These are phyloP conservation scores for Choloepus didactylus DNA, from an alignment of 2,797 vertebrate genomes.

Conservation along the genomic window DNA sequence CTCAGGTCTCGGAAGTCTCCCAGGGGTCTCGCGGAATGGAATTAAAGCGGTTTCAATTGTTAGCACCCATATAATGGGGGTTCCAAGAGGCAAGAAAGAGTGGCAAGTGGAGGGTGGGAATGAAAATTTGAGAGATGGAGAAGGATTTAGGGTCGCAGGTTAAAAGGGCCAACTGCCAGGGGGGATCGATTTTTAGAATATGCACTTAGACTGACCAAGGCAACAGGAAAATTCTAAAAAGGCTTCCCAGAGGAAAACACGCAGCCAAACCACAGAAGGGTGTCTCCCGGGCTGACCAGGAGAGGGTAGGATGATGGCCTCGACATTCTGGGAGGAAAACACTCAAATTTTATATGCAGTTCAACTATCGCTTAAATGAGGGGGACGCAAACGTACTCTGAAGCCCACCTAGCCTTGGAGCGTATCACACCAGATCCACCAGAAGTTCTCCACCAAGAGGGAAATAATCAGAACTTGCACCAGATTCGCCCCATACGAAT, in stretches of 20 bases:
- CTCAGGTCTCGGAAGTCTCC: neutral
- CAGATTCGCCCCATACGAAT: neutral
- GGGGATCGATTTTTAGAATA: neutral
- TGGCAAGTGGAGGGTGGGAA: too few relatives aligned
- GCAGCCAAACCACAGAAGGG: neutral
- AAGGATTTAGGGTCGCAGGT: neutral
- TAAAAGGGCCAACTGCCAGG: neutral
- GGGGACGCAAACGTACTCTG: accelerated
- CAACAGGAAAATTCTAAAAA: too few relatives aligned
- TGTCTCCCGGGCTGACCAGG: accelerated
- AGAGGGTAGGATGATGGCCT: accelerated
- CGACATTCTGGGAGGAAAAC: neutral
- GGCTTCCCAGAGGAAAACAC: neutral
- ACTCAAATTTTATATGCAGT: accelerated
- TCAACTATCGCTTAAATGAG: neutral
- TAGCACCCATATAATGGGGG: neutral
- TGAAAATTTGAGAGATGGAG: neutral
- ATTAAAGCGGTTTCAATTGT: accelerated
- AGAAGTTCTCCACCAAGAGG: neutral
- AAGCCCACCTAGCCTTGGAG: neutral
- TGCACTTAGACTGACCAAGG: neutral
- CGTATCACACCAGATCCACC: too few relatives aligned
- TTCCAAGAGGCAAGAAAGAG: neutral
- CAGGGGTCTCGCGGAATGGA: too few relatives aligned
- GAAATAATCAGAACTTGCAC: neutral